Percentiles rank a stretch among this genome's conserved stretches.
These are phyloP conservation scores for Clusia tigrina DNA, from an alignment of 2,888 invertebrate genomes.

Conservation along the genomic window DNA sequence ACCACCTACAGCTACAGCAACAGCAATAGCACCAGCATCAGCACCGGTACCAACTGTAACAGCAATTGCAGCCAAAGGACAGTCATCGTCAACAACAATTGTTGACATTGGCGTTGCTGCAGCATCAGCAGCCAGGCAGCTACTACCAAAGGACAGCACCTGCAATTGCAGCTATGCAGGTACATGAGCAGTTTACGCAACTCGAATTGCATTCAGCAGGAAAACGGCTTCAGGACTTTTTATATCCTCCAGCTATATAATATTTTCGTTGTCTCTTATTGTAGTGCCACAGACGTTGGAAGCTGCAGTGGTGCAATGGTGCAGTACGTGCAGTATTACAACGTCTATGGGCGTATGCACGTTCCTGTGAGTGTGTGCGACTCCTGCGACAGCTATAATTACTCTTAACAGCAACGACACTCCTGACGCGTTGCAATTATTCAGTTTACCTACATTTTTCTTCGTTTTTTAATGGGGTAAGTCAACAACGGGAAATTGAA, in stretches of 20 bases:
- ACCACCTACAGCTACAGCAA: too few relatives aligned
- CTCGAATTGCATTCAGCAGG: not conserved
- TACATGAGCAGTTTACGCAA: too few relatives aligned
- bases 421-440: not conserved
- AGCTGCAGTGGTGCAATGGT: not conserved
- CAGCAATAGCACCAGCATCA: too few relatives aligned
- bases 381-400: not conserved
- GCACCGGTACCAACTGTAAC: not conserved
- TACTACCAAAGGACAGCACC: not conserved
- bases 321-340: not conserved
- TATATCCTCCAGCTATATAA: slow-evolving; percentile 2
- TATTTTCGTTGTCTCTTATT: not conserved
- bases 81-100: slow-evolving; percentile 21
- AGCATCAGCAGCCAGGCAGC: not conserved
- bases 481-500: not conserved
- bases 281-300: not conserved
- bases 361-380: slow-evolving; percentile 3
- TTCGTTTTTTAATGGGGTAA: not conserved
- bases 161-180: not conserved
- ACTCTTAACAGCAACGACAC: slow-evolving; percentile 7
- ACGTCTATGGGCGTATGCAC: not conserved
- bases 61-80: not conserved
- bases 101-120: not conserved
- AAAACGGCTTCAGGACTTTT: slow-evolving; percentile 7
- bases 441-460: slow-evolving; percentile 2